Percentiles rank a stretch among this genome's conserved stretches.
phyloP scores from a whole-genome alignment of 2,888 invertebrate species.

The Omphaloscelis lunosa region DNA sequence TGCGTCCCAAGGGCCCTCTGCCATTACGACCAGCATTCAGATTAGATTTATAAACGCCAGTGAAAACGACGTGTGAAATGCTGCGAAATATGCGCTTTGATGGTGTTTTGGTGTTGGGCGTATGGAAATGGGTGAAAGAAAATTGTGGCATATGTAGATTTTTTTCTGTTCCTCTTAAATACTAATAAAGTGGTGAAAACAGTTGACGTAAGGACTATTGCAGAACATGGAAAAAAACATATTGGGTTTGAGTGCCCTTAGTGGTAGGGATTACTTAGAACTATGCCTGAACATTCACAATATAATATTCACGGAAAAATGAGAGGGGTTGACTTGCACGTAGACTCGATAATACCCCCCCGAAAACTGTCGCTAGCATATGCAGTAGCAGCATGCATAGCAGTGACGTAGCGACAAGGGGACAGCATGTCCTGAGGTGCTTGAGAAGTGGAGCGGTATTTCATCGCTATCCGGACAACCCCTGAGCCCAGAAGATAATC shows the following conservation, averaged over 20 bases:
- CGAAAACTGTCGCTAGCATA: neutral
- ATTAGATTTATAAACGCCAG: constrained; percentile 72
- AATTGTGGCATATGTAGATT: neutral
- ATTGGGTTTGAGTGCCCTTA: too few species aligned
- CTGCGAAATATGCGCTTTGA: constrained; percentile 36
- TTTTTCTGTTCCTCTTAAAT: neutral
- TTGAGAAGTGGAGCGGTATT: too few species aligned
- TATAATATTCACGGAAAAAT: neutral
- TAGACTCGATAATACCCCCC: neutral
- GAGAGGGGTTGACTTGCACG: neutral
- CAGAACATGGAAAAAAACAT: neutral
- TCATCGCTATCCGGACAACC: too few species aligned
- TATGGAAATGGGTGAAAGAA: neutral
- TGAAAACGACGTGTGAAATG: constrained; percentile 64
- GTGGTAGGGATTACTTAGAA: neutral
- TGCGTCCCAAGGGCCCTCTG: constrained; percentile 68
- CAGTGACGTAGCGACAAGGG: neutral
- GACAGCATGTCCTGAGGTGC: too few species aligned
- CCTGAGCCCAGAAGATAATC: too few species aligned
- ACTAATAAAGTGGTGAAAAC: neutral
- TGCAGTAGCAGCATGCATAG: too few species aligned
- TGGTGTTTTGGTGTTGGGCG: neutral
- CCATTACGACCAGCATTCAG: constrained; percentile 70
- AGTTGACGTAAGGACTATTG: too few species aligned
- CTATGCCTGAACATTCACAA: neutral